Conservation (phyloP, 2,888 invertebrate species). For the Folsomia candida region DNA sequence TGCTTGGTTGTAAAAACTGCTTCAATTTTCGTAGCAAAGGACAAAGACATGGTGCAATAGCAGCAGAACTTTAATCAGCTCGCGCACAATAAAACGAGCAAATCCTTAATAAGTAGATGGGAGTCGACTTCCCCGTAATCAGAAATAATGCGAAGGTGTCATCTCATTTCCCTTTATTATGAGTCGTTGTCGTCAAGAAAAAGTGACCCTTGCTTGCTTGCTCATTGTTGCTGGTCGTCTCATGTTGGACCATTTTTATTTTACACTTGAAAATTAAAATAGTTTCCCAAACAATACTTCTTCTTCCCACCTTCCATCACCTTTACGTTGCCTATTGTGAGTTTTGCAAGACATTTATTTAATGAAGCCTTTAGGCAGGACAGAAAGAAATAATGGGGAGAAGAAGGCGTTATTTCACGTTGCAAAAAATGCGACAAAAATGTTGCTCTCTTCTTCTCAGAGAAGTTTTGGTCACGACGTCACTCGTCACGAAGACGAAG, state of each 20-base stretch:
- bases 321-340: neutral
- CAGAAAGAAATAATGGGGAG: neutral
- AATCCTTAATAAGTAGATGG: neutral
- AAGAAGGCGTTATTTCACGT: constrained; percentile 5
- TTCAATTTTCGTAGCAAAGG: neutral
- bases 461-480: constrained; percentile 16
- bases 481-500: constrained; percentile 10
- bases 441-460: neutral
- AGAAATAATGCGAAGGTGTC: neutral
- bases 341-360: neutral
- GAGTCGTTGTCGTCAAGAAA: too few relatives aligned
- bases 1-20: neutral
- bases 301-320: neutral
- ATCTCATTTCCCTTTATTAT: neutral
- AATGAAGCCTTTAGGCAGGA: neutral
- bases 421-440: constrained; percentile 8
- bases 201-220: neutral
- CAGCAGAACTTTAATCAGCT: neutral
- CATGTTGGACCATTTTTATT: neutral
- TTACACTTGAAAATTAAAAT: neutral
- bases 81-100: too few relatives aligned
- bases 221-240: too few relatives aligned
- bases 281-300: constrained; percentile 1
- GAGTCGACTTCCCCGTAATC: neutral
- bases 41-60: constrained; percentile 5